Conservation (phyloP, 2,113 vertebrate species). For the Trichechus manatus region DNA sequence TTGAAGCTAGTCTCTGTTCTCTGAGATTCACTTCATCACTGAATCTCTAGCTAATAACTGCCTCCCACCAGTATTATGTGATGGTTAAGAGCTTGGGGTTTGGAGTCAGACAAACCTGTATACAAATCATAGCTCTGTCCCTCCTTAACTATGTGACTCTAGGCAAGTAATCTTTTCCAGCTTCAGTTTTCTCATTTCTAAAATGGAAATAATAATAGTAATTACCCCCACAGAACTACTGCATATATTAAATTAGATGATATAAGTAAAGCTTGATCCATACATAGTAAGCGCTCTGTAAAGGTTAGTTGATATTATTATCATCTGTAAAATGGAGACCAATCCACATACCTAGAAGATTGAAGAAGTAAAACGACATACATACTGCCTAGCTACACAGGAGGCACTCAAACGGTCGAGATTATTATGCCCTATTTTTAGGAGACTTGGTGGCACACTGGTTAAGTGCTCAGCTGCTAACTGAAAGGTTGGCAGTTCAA, state of each 20-base stretch:
- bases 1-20: background rate
- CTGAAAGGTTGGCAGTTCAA: too few species aligned
- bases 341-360: background rate
- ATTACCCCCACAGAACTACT: background rate
- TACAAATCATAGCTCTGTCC: background rate
- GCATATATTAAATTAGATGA: background rate
- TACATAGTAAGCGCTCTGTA: conserved; percentile 1
- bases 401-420: background rate
- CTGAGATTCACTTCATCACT: background rate
- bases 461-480: too few species aligned
- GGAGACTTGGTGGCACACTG: too few species aligned
- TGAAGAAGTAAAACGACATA: conserved; percentile 12
- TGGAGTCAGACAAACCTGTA: conserved; percentile 3
- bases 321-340: conserved; percentile 6
- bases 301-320: background rate
- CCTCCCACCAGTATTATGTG: background rate
- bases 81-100: background rate
- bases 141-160: conserved; percentile 21
- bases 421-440: background rate
- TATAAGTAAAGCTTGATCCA: conserved; percentile 27
- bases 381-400: background rate
- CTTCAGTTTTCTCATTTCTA: conserved; percentile 38
- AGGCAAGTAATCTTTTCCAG: background rate
- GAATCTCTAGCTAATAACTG: background rate
- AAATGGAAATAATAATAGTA: background rate